Percentiles rank a stretch among this genome's conserved stretches.
Evolutionary conservation across 1,140 invertebrate species (phyloP).

Genomic region (Nephila pilipes): DNA sequence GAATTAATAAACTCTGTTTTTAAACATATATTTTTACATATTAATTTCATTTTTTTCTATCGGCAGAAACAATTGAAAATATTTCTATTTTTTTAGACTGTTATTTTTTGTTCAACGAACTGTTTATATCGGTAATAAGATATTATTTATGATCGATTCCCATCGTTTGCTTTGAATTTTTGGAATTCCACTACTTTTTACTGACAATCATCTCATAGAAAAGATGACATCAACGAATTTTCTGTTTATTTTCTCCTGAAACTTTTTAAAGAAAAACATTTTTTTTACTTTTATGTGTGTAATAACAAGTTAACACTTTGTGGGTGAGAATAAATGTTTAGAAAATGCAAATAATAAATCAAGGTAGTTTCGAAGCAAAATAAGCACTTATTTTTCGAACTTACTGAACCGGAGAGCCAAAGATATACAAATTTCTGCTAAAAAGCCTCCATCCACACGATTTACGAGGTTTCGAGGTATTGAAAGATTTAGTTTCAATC

Average conservation of each 20-base stretch:
- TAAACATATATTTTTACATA: too few species aligned
- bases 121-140: not conserved
- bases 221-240: not conserved
- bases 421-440: not conserved
- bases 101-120: not conserved
- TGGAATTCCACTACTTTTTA: not conserved
- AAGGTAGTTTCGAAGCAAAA: not conserved
- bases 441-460: not conserved
- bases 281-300: too few species aligned
- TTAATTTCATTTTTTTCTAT: too few species aligned
- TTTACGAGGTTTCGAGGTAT: not conserved
- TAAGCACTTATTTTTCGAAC: not conserved
- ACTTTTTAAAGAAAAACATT: constrained; percentile 1
- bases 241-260: not conserved
- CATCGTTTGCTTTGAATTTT: not conserved
- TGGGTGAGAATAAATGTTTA: not conserved
- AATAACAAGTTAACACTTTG: not conserved
- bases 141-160: not conserved
- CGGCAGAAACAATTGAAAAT: too few species aligned
- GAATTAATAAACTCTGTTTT: too few species aligned
- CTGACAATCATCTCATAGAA: not conserved
- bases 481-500: not conserved
- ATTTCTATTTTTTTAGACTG: not conserved
- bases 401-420: not conserved
- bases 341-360: not conserved